Evolutionary conservation across 2,797 vertebrate genomes (phyloP).

Genomic region (Rhadinocentrus ornatus): DNA sequence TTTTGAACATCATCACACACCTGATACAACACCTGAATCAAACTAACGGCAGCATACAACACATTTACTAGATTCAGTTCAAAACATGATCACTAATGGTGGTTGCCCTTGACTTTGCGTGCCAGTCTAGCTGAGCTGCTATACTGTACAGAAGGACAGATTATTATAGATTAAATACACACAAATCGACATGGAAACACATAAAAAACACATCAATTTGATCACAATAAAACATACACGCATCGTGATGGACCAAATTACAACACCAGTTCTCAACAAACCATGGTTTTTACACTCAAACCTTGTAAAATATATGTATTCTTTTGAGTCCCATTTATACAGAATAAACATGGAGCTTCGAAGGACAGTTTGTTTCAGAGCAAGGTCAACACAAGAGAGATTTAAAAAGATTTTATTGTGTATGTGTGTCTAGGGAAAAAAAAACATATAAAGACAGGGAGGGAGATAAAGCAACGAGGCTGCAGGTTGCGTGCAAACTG

Average conservation of each 20-base stretch:
- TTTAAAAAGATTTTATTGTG: conserved; percentile 21
- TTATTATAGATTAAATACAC: conserved; percentile 46
- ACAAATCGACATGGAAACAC: conserved; percentile 5
- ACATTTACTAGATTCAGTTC: too few relatives aligned
- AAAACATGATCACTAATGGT: not conserved
- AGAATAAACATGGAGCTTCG: conserved; percentile 12
- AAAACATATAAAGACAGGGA: conserved; percentile 35
- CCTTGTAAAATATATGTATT: conserved; percentile 3
- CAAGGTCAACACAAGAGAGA: conserved; percentile 11
- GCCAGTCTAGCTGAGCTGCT: conserved; percentile 50
- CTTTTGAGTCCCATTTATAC: not conserved
- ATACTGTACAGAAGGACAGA: conserved; percentile 34
- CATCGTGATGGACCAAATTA: conserved; percentile 11
- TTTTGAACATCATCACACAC: too few relatives aligned
- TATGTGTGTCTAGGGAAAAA: not conserved
- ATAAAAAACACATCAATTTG: not conserved
- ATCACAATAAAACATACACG: conserved; percentile 2
- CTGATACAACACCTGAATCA: too few relatives aligned
- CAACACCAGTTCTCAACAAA: conserved; percentile 6
- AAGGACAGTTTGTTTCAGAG: conserved; percentile 30
- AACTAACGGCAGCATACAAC: too few relatives aligned
- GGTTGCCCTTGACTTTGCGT: conserved; percentile 19
- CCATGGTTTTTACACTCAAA: not conserved
- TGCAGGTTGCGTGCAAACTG: conserved; percentile 68
- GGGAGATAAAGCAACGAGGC: conserved; percentile 57